Percentiles rank a stretch among this genome's conserved stretches.
Conservation (phyloP, 1,140 invertebrate genomes). For the Teleogryllus occipitalis region DNA sequence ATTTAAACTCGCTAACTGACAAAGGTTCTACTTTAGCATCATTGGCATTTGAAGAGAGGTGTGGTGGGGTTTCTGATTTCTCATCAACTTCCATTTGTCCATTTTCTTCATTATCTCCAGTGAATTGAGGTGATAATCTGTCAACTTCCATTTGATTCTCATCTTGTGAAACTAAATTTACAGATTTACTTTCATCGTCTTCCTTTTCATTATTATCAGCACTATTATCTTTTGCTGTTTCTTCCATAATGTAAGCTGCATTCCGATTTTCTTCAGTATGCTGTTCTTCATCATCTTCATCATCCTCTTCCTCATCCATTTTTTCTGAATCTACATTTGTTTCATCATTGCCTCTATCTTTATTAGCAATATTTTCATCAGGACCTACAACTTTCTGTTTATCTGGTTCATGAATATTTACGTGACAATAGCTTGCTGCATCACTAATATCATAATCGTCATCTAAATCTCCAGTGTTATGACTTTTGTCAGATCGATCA, state of each 20-base stretch:
- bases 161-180: no score
- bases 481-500: conserved; percentile 11
- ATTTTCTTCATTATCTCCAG: neutral
- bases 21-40: neutral
- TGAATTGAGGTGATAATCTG: no score
- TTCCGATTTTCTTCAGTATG: no score
- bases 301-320: no score
- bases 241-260: no score
- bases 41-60: no score
- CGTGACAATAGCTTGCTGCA: conserved; percentile 26
- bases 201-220: no score
- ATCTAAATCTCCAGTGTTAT: conserved; percentile 12
- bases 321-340: neutral
- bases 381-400: conserved; percentile 11
- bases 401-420: conserved; percentile 23
- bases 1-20: neutral
- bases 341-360: neutral
- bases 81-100: neutral
- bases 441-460: conserved; percentile 23
- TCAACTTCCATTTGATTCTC: no score
- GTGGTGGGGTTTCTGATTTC: neutral
- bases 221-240: no score
- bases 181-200: no score
- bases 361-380: neutral
- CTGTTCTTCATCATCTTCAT: no score